Base-by-base conservation (phyloP, 2,113 vertebrate species). In the Albula glossodonta region DNA sequence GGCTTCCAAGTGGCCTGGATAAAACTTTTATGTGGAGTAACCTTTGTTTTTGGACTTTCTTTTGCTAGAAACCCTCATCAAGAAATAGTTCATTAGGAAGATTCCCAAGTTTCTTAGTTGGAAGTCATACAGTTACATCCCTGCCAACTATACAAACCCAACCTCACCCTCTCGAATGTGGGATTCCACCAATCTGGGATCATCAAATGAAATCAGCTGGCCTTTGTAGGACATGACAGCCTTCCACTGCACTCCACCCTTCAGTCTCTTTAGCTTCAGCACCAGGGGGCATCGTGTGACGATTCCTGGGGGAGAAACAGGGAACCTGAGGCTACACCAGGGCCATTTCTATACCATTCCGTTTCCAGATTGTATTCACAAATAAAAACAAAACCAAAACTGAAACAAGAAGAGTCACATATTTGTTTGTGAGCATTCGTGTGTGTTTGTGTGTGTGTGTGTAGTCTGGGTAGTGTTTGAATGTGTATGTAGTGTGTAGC, bases 231-330 rank as follows among this genome's bases (percentile, higher is more conserved):
- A 89, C 49, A 92, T 89, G n/a, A 80, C 5, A 1, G 84, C 91
- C 0, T 81, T 86, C 91, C 91, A 92, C 0, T 25, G 22, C 0
- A 57, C 9, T 0, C 83, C 87, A 17, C 84, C 80, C 53, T 51
- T 88, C 48, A 88, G 78, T 66, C 77, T 92, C 57, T 84, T 90
- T n/a, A 92, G 60, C 80, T 87, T 90, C 31, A 92, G 81, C 86
- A 88, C 88, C 51, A 92, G 84, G 8, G 90, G 91, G 81, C 91
- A 92, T 25, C 91, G 84, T 48, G 91, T 92, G n/a, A 92, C 88
- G 79, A 91, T 91, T 17, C 91, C 91, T 91, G 81, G 1, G 82
- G 31, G 12, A 77, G 10, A 70, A 31, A 41, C 31, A 41, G 31
- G 31, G 31, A 41, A 41, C 31, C 31, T 41, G 31, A 41, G 31